These are phyloP conservation scores for Lithophane semibrunnea DNA, from an alignment of 2,888 invertebrate genomes.

Conservation along the genomic window DNA sequence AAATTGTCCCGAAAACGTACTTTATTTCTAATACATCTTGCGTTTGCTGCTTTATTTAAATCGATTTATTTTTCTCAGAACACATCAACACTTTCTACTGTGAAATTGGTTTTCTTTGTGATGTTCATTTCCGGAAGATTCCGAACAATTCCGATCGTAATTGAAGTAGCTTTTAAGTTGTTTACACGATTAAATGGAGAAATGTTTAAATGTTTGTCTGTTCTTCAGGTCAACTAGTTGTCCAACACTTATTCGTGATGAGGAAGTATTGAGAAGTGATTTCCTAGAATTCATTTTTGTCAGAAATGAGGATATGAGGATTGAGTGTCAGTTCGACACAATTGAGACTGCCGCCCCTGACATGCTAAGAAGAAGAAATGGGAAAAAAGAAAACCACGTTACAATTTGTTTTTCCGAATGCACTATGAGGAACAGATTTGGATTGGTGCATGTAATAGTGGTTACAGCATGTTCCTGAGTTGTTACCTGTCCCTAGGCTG, in stretches of 20 bases:
- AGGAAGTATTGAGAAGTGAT: constrained; percentile 18
- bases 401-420: not conserved
- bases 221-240: constrained; percentile 6
- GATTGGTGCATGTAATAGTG: not conserved
- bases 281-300: not conserved
- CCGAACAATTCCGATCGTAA: constrained; percentile 27
- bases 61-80: constrained; percentile 1
- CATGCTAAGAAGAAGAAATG: not conserved
- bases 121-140: constrained; percentile 34
- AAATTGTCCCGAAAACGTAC: not conserved
- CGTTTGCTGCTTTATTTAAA: constrained; percentile 1
- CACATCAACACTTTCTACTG: constrained; percentile 33
- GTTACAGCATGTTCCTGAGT: too few relatives aligned
- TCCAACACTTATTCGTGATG: not conserved
- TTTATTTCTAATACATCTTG: not conserved
- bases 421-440: not conserved
- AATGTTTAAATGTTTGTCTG: constrained; percentile 32
- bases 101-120: constrained; percentile 38
- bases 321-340: not conserved
- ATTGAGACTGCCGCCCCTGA: not conserved
- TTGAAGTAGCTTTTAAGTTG: constrained; percentile 43
- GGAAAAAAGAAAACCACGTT: not conserved
- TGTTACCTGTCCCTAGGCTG: too few relatives aligned
- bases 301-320: not conserved
- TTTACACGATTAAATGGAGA: constrained; percentile 48